These are phyloP conservation scores for Gila robusta DNA, from an alignment of 2,797 vertebrate genomes.

Conservation along the genomic window DNA sequence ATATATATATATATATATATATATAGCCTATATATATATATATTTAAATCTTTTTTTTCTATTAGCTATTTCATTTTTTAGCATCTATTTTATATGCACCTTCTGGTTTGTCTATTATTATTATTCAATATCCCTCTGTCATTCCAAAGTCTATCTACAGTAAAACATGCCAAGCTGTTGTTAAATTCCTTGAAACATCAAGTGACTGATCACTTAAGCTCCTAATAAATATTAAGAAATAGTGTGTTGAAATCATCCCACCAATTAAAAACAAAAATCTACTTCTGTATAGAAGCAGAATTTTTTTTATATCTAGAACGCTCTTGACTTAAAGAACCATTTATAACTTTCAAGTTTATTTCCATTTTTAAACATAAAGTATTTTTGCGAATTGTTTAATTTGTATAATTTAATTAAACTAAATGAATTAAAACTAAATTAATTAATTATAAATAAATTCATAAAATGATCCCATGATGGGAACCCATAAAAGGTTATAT, in stretches of 20 bases:
- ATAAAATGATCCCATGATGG: background rate
- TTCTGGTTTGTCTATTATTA: background rate
- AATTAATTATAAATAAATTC: background rate
- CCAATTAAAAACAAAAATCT: background rate
- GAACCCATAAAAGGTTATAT: background rate
- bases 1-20: too few species aligned
- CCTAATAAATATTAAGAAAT: background rate
- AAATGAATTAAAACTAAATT: background rate
- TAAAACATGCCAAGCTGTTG: background rate
- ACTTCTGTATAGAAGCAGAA: too few species aligned
- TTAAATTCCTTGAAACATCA: background rate
- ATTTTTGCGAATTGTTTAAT: background rate
- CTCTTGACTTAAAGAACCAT: background rate
- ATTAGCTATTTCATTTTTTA: background rate
- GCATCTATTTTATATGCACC: background rate
- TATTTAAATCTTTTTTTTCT: background rate
- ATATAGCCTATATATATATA: too few species aligned
- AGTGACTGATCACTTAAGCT: background rate
- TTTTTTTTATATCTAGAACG: too few species aligned
- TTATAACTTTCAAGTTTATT: background rate
- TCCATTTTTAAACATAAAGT: background rate
- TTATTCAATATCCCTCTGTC: background rate
- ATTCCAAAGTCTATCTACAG: background rate
- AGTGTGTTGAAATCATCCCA: slow-evolving; percentile 1
- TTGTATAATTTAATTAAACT: background rate